Base-by-base conservation (phyloP, 2,797 vertebrate species). In the Hylomyscus alleni region DNA sequence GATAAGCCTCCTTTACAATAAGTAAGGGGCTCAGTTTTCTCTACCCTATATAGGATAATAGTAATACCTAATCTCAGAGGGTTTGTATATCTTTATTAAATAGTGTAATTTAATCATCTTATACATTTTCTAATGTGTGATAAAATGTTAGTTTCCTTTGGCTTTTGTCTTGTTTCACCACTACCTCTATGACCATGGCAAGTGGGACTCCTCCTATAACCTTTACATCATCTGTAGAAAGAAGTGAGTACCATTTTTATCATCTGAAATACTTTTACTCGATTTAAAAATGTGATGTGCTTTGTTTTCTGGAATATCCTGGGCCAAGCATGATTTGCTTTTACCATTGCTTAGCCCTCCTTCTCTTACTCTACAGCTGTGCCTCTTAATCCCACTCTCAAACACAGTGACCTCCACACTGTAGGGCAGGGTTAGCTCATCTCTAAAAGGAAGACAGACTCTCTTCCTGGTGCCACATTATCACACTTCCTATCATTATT, bases 261-360 rank as follows among this genome's bases (percentile, higher is more conserved):
- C 34, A 73, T 92, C 20, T 58, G 47, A 37, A 73, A 92, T 92
- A 62, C 90, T 92, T 96, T 78, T 56, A 95, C 83, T 89, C 67
- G 0, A 19, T 90, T 93, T 84, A 17, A 76, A 8, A 76, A 62
- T 81, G 52, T 19, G 54, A 72, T 72, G 60, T 91, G 56, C 50
- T 95, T 95, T 50, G 47, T 52, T 84, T 97, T 95, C 95, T 97
- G 67, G 37, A 95, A 89, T 47, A 80, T 81, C 56, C 10, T 56
- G 44, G 50, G 19, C 52, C 62, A 76, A 4, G 7, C 50, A 87
- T 4, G 13, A 93, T 90, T 87, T 92, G 19, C 14, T 94, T 93
- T 67, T 62, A 62, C 76, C 67, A 78, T 69, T 94, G 7, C 22
- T 54, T 58, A 44, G 34, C 4, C 67, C 20, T n/a, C 20, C 54